Evolutionary conservation across 2,113 vertebrate genomes (phyloP), one percentile per base, ranked within the genome.

Genomic region (Cephalopterus ornatus): DNA sequence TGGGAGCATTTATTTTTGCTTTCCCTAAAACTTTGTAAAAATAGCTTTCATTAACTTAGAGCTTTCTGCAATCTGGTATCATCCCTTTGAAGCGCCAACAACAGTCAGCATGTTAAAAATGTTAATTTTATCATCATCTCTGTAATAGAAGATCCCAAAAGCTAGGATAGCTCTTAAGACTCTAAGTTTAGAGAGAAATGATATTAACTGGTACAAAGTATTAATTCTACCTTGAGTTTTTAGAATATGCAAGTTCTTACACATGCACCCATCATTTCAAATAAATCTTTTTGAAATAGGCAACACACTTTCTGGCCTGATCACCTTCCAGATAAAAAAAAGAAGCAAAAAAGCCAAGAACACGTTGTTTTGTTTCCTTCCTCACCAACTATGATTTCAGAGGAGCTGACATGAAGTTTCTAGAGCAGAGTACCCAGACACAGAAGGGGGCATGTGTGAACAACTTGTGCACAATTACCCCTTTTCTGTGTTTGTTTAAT

Each of bases 371-470:
- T 61, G 32, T 47, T 94, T 49, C 46, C 47, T 46, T 86, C 61
- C 72, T 46, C 46, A 62, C 22, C 62, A 93, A 11, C 41, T 23
- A 8, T 1, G 21, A 26, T 27, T 46, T 55, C 49, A 67, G 70
- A 83, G 53, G 14, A 49, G 11, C 52, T 27, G 52, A 56, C 41
- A 39, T 1, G 3, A 66, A 85, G 26, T 52, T 76, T 61, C 27
- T n/a, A 11, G 56, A 41, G 53, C 6, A 4, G 63, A 79, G 50
- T 13, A 22, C 41, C 33, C 46, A 12, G 32, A 32, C 28, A 65
- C 22, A 63, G 50, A 65, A 20, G 8, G 24, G 7, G 21, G 3
- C 1, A 58, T 0, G 0, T 8, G 9, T 17, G 33, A 88, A 62
- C 46, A 35, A 24, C 27, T 10, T 12, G 23, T 14, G 27, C n/a